phyloP scores from a whole-genome alignment of 2,888 invertebrate genomes.

The Notocelia uddmanniana region DNA sequence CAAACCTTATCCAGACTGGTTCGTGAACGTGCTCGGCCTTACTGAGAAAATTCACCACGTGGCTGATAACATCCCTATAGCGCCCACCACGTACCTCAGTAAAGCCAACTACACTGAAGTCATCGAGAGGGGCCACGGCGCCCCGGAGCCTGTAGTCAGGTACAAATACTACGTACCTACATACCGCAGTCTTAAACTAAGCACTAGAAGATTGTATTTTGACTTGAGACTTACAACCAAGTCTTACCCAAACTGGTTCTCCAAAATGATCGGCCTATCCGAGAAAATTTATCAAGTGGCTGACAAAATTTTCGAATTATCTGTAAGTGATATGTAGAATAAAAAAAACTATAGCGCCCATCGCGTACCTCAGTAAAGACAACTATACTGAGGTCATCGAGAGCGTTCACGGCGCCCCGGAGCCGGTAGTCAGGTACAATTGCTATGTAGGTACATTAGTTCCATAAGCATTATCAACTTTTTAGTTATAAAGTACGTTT shows the following conservation, averaged over 20 bases:
- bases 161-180: no score
- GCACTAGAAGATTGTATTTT: no score
- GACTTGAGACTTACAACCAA: slow-evolving; percentile 49
- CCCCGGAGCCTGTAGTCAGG: slow-evolving; percentile 88
- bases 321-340: no score
- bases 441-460: no score
- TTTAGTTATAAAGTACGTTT: no score
- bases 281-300: slow-evolving; percentile 88
- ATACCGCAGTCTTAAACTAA: no score
- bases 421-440: slow-evolving; percentile 84
- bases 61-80: slow-evolving; percentile 87
- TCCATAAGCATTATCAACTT: no score
- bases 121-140: slow-evolving; percentile 90
- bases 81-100: slow-evolving; percentile 86
- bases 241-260: slow-evolving; percentile 74
- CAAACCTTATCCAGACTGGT: slow-evolving; percentile 72
- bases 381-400: slow-evolving; percentile 90
- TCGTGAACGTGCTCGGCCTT: slow-evolving; percentile 81
- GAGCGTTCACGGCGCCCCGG: slow-evolving; percentile 89
- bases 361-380: slow-evolving; percentile 87
- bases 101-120: slow-evolving; percentile 89
- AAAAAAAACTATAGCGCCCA: slow-evolving; percentile 87
- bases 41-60: slow-evolving; percentile 87
- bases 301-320: no score
- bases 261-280: slow-evolving; percentile 83